Evolutionary conservation across 2,113 vertebrate genomes (phyloP).

Genomic region (Chunga burmeisteri): DNA sequence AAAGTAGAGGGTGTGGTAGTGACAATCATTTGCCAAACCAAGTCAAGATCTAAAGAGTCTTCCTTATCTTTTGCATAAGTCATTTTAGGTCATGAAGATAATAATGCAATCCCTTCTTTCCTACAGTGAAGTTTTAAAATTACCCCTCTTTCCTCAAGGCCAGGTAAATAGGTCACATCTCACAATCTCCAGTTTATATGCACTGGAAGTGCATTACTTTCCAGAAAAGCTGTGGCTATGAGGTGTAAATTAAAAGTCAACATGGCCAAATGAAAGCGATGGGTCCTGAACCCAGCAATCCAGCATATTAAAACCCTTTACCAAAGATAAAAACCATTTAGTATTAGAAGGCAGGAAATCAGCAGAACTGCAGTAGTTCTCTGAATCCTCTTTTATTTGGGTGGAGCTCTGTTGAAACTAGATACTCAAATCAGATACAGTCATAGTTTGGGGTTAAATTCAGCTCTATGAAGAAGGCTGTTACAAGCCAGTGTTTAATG

Average conservation of each 20-base stretch:
- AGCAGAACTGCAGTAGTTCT: neutral
- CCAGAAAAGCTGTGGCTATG: neutral
- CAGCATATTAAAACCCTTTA: neutral
- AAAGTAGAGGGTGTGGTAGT: conserved; percentile 23
- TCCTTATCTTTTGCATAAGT: conserved; percentile 52
- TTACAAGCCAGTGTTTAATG: neutral
- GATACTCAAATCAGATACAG: neutral
- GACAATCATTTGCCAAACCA: conserved; percentile 12
- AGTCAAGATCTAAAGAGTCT: conserved; percentile 37
- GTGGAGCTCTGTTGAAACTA: neutral
- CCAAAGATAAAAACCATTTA: neutral
- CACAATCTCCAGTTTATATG: conserved; percentile 41
- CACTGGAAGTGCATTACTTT: neutral
- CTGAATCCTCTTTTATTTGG: neutral
- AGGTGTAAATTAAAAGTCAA: neutral
- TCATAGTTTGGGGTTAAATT: neutral
- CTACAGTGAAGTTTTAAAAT: neutral
- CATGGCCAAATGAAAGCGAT: neutral
- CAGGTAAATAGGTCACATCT: neutral
- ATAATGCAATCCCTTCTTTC: conserved; percentile 1
- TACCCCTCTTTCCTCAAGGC: neutral
- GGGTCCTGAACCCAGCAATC: neutral
- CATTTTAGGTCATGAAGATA: conserved; percentile 4
- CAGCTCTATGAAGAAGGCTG: neutral
- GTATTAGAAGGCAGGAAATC: neutral